phyloP scores from a whole-genome alignment of 2,797 vertebrate genomes.

The Philypnodon macrostomus region DNA sequence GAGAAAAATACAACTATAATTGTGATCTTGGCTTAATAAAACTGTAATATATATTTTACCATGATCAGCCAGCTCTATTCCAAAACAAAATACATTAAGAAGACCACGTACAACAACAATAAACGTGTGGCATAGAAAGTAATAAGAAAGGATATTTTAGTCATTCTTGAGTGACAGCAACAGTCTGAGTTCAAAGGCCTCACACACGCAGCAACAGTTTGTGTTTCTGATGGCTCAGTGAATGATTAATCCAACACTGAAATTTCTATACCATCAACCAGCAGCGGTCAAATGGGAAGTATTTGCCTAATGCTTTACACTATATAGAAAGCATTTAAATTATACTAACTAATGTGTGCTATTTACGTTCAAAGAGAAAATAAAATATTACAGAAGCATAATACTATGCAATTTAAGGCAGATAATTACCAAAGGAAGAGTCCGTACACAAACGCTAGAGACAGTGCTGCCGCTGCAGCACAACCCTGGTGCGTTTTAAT shows the following conservation, averaged over 20 bases:
- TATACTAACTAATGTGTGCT: no score
- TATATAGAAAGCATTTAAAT: not conserved
- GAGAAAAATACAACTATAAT: no score
- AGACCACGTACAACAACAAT: no score
- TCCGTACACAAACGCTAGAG: constrained; percentile 33
- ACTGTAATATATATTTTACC: no score
- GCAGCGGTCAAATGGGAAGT: constrained; percentile 9
- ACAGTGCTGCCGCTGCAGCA: constrained; percentile 46
- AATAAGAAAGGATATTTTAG: constrained; percentile 54
- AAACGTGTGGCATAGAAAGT: constrained; percentile 11
- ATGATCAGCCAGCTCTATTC: no score
- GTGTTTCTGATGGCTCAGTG: constrained; percentile 61
- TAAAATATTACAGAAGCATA: constrained; percentile 30
- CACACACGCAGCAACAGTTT: constrained; percentile 63
- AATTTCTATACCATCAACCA: constrained; percentile 30
- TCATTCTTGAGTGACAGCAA: constrained; percentile 60
- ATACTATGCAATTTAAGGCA: not conserved
- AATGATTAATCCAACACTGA: constrained; percentile 68
- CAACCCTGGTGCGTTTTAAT: constrained; percentile 64
- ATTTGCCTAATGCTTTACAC: not conserved
- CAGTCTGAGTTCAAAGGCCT: constrained; percentile 72
- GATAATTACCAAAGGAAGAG: constrained; percentile 26
- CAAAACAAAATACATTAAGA: no score
- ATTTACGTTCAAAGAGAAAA: not conserved
- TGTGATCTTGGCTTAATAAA: no score